phyloP scores from a whole-genome alignment of 1,140 invertebrate genomes.

The Aethina tumida region DNA sequence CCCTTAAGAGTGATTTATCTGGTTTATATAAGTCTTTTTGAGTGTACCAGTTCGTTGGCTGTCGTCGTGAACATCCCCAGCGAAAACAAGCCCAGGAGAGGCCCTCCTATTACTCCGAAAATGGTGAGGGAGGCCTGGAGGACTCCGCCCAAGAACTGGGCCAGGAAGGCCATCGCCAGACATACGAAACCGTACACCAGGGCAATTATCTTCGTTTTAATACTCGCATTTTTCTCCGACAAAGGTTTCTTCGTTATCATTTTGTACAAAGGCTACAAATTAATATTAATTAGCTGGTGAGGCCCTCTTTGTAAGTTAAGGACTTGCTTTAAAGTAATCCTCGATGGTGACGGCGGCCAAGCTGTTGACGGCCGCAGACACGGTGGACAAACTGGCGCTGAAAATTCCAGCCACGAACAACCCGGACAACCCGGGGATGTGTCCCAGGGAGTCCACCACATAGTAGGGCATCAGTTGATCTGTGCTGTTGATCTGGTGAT shows the following conservation, averaged over 20 bases:
- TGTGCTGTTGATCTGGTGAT: conserved; percentile 40
- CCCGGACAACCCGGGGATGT: conserved; percentile 62
- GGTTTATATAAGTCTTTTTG: not conserved
- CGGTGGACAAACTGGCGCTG: conserved; percentile 73
- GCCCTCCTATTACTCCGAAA: conserved; percentile 72
- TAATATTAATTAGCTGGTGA: not conserved
- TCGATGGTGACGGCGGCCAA: conserved; percentile 79
- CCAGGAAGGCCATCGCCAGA: conserved; percentile 63
- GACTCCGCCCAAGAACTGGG: conserved; percentile 60
- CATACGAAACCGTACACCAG: conserved; percentile 58
- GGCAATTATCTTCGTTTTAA: conserved; percentile 51
- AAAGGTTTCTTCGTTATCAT: conserved; percentile 21
- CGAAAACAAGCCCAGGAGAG: conserved; percentile 67
- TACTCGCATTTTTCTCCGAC: conserved; percentile 28
- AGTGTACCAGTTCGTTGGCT: conserved; percentile 44
- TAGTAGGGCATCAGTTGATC: conserved; percentile 61
- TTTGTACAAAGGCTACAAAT: conserved; percentile 33
- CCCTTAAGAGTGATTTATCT: not conserved
- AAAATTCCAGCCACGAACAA: conserved; percentile 77
- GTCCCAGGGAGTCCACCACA: conserved; percentile 62
- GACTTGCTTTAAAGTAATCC: conserved; percentile 57
- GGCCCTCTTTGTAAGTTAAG: not conserved
- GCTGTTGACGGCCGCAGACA: conserved; percentile 77
- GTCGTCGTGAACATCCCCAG: conserved; percentile 61
- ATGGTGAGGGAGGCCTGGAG: conserved; percentile 66